Evolutionary conservation across 2,797 vertebrate genomes (phyloP).

Genomic region (Melanotaenia boesemani): DNA sequence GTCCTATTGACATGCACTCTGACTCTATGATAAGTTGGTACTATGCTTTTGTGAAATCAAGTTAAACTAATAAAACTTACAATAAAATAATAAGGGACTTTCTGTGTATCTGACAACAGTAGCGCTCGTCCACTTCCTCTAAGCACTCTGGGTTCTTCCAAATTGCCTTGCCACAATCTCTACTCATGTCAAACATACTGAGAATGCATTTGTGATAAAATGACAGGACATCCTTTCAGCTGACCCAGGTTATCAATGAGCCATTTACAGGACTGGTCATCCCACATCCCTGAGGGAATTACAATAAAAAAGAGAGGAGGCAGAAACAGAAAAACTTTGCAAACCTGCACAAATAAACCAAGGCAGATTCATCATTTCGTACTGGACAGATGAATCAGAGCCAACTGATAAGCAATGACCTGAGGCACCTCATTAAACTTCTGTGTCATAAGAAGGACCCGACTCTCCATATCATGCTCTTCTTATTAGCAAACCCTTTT

Average conservation of each 20-base stretch:
- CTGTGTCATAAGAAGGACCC: slow-evolving; percentile 50
- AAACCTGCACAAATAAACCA: slow-evolving; percentile 18
- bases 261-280: slow-evolving; percentile 70
- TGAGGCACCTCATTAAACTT: slow-evolving; percentile 69
- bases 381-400: slow-evolving; percentile 71
- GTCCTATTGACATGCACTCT: slow-evolving; percentile 54
- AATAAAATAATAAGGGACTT: slow-evolving; percentile 71
- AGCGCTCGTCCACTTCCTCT: slow-evolving; percentile 70
- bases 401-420: slow-evolving; percentile 63
- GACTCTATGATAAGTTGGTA: slow-evolving; percentile 35
- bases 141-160: slow-evolving; percentile 70
- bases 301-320: slow-evolving; percentile 51
- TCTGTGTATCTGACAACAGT: slow-evolving; percentile 67
- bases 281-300: slow-evolving; percentile 46
- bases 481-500: slow-evolving; percentile 59
- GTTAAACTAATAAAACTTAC: slow-evolving; percentile 73
- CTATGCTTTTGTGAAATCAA: slow-evolving; percentile 49
- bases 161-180: slow-evolving; percentile 66
- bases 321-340: slow-evolving; percentile 31
- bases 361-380: slow-evolving; percentile 54
- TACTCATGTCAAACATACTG: slow-evolving; percentile 67
- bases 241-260: slow-evolving; percentile 78
- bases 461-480: slow-evolving; percentile 57
- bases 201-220: slow-evolving; percentile 73
- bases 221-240: slow-evolving; percentile 79